Percentiles rank a stretch among this genome's conserved stretches.
phyloP scores from a whole-genome alignment of 2,797 vertebrate genomes.

The Neostethus bicornis region DNA sequence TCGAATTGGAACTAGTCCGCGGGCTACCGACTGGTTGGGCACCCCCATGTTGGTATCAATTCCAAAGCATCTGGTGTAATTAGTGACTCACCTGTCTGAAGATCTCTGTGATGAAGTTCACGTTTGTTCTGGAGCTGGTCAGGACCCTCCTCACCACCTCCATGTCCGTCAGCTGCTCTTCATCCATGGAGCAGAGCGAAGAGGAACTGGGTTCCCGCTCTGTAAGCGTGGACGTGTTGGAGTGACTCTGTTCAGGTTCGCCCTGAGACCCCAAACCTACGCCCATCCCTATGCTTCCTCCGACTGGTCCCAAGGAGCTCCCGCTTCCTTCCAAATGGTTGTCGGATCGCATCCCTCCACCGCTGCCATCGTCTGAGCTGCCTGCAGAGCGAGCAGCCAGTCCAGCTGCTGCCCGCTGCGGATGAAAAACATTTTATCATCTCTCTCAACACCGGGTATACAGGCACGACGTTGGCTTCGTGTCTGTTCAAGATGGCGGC shows the following conservation, averaged over 20 bases:
- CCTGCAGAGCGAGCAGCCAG: conserved; percentile 84
- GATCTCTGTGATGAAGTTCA: conserved; percentile 98
- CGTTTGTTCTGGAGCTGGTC: conserved; percentile 91
- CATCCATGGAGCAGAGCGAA: conserved; percentile 97
- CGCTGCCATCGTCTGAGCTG: conserved; percentile 76
- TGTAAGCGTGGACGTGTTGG: conserved; percentile 96
- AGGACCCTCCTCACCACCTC: conserved; percentile 91
- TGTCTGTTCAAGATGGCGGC: too few species aligned
- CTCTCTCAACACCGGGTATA: too few species aligned
- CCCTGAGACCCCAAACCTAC: conserved; percentile 78
- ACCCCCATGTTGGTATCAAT: too few species aligned
- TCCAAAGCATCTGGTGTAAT: too few species aligned
- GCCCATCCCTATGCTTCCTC: conserved; percentile 77
- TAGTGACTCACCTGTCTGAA: conserved; percentile 90
- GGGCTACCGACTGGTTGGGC: too few species aligned
- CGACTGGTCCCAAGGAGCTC: conserved; percentile 41
- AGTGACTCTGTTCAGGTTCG: conserved; percentile 95
- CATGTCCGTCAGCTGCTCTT: conserved; percentile 91
- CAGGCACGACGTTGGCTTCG: too few species aligned
- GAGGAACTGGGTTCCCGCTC: conserved; percentile 98
- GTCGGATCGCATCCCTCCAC: conserved; percentile 72
- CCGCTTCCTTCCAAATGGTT: conserved; percentile 61
- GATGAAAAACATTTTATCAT: too few species aligned
- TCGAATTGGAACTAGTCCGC: too few species aligned
- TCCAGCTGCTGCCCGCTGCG: conserved; percentile 92